phyloP scores from a whole-genome alignment of 1,140 invertebrate genomes.

The Caenorhabditis latens region DNA sequence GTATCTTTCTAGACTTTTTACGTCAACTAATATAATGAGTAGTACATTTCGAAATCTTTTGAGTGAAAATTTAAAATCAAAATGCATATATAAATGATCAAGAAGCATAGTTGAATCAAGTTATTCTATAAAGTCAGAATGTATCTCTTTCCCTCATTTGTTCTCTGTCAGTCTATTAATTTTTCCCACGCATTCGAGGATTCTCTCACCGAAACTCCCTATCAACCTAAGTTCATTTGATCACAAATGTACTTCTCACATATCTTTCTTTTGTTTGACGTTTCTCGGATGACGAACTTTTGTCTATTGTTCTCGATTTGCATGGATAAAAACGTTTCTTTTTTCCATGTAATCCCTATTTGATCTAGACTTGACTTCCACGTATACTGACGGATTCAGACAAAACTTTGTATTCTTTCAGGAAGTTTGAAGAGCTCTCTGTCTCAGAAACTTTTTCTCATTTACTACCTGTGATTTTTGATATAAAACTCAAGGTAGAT shows the following conservation, averaged over 20 bases:
- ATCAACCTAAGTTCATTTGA: background rate
- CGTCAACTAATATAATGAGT: background rate
- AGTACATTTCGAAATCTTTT: background rate
- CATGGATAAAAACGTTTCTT: background rate
- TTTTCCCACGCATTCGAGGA: background rate
- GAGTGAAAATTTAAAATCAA: background rate
- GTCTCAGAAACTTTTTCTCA: no score
- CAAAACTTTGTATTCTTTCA: no score
- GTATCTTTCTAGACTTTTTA: background rate
- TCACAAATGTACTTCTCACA: background rate
- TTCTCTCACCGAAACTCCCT: background rate
- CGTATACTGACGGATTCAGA: background rate
- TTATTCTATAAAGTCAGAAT: background rate
- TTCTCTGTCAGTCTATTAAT: background rate
- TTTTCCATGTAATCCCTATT: background rate
- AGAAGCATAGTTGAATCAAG: background rate
- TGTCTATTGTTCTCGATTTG: background rate
- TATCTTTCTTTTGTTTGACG: background rate
- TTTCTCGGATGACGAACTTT: constrained; percentile 13
- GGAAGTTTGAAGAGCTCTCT: no score
- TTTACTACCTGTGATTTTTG: background rate
- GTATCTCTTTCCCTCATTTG: background rate
- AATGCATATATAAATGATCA: background rate
- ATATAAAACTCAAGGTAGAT: background rate
- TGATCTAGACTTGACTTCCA: background rate